These are phyloP conservation scores for Aramus guarauna DNA, from an alignment of 2,113 vertebrate genomes.

Conservation along the genomic window DNA sequence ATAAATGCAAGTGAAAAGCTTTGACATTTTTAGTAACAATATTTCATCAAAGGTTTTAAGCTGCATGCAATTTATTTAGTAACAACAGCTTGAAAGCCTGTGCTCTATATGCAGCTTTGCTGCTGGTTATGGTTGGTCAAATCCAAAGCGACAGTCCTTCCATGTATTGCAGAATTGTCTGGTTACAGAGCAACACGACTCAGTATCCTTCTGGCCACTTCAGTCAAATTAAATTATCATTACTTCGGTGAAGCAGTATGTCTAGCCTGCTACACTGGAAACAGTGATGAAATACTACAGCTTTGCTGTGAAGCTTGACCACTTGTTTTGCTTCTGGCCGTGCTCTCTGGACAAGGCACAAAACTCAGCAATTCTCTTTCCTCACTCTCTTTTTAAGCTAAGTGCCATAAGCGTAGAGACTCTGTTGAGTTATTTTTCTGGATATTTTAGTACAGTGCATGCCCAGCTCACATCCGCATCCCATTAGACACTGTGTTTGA, in stretches of 20 bases:
- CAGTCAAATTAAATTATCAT: neutral
- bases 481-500: fast-evolving
- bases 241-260: neutral
- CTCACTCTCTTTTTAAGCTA: neutral
- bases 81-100: neutral
- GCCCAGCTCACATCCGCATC: neutral
- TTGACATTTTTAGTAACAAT: neutral
- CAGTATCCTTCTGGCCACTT: neutral
- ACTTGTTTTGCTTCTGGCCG: neutral
- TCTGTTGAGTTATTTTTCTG: neutral
- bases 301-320: neutral
- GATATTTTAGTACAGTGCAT: neutral
- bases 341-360: neutral
- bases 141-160: neutral
- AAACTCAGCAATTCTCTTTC: neutral
- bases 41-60: neutral
- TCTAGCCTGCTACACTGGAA: neutral
- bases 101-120: neutral
- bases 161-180: neutral
- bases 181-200: neutral
- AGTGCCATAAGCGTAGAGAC: neutral
- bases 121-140: neutral
- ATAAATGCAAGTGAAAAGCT: neutral
- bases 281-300: neutral
- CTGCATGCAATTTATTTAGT: neutral